Conservation (phyloP, 2,888 invertebrate genomes). For the Homarus gammarus region DNA sequence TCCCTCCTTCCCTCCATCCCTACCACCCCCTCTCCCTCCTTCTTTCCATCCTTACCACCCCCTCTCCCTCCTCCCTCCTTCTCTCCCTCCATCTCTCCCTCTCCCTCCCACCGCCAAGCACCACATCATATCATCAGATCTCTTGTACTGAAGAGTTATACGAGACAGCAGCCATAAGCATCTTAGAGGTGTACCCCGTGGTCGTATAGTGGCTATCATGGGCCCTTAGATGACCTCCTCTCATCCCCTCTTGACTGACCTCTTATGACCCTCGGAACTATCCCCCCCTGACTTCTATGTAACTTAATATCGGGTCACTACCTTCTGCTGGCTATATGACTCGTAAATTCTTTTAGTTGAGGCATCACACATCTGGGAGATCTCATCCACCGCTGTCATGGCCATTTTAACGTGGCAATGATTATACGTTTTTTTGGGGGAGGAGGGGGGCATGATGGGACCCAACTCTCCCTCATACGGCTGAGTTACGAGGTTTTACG, state of each 20-base stretch:
- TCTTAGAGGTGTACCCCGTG: too few species aligned
- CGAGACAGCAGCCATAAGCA: background rate
- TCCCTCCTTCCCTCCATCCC: too few species aligned
- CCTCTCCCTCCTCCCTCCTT: too few species aligned
- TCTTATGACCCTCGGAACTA: background rate
- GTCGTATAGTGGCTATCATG: background rate
- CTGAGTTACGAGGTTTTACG: too few species aligned
- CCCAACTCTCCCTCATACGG: too few species aligned
- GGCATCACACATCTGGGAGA: background rate
- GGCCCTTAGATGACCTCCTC: background rate
- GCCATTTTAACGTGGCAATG: background rate
- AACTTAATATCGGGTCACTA: slow-evolving; percentile 45
- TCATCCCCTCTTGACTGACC: background rate
- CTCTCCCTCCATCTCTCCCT: background rate
- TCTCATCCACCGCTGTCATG: background rate
- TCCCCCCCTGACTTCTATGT: slow-evolving; percentile 31
- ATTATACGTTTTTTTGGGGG: background rate
- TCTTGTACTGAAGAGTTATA: background rate
- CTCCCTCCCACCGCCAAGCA: background rate
- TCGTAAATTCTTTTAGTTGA: slow-evolving; percentile 34
- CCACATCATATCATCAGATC: background rate
- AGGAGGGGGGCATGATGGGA: background rate
- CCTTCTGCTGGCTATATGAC: slow-evolving; percentile 2
- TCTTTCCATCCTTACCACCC: too few species aligned
- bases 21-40: background rate